phyloP scores from a whole-genome alignment of 1,140 invertebrate species.

The Drosophila athabasca region DNA sequence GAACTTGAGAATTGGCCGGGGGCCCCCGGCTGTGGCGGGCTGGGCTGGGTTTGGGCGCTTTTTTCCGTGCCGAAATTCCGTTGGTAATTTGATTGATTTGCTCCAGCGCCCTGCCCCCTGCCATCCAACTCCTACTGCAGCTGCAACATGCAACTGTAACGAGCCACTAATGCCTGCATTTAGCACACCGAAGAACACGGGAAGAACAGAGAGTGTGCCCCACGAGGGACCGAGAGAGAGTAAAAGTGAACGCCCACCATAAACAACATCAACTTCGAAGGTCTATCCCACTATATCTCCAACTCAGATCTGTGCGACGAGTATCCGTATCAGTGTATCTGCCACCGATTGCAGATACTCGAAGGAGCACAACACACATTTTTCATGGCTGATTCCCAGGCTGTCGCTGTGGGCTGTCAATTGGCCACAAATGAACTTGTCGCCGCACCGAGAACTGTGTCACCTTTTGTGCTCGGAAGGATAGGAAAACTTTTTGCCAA shows the following conservation, averaged over 20 bases:
- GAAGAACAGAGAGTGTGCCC: conserved; percentile 6
- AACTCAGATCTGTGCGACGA: not conserved
- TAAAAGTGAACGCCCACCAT: conserved; percentile 45
- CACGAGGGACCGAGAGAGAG: conserved; percentile 5
- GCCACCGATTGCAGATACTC: too few relatives aligned
- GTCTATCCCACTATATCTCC: conserved; percentile 14
- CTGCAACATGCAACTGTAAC: conserved; percentile 76
- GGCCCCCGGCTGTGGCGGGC: not conserved
- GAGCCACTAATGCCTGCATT: conserved; percentile 77
- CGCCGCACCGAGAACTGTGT: conserved; percentile 41
- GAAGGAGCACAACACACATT: not conserved
- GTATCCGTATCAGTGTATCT: too few relatives aligned
- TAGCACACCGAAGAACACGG: conserved; percentile 57
- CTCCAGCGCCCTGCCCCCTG: conserved; percentile 35
- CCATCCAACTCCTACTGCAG: conserved; percentile 9
- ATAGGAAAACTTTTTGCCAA: conserved; percentile 24
- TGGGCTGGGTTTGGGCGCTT: too few relatives aligned
- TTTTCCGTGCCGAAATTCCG: conserved; percentile 51
- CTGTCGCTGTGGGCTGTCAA: conserved; percentile 24
- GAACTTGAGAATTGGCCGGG: conserved; percentile 67
- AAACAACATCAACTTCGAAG: conserved; percentile 35
- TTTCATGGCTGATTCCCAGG: conserved; percentile 24
- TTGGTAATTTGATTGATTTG: conserved; percentile 79
- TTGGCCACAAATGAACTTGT: conserved; percentile 57
- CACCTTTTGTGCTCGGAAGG: conserved; percentile 13